phyloP scores from a whole-genome alignment of 2,888 invertebrate species.

The Mesoligia furuncula region DNA sequence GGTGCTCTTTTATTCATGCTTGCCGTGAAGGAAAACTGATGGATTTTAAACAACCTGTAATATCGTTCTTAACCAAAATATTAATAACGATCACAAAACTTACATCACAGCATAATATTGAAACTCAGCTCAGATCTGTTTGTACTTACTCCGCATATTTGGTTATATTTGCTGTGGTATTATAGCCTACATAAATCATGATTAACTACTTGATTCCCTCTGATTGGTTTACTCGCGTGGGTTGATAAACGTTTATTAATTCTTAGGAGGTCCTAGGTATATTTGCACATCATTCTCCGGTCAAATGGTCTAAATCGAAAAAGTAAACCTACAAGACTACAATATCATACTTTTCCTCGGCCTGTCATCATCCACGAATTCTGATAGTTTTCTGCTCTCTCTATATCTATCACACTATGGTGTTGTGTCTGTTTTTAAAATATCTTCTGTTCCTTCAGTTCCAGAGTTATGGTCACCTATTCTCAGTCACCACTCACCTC shows the following conservation, averaged over 20 bases:
- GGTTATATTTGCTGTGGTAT: conserved; percentile 20
- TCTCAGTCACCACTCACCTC: too few species aligned
- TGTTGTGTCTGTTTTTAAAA: too few species aligned
- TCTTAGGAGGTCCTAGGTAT: background rate
- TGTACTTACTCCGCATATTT: background rate
- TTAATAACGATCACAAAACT: background rate
- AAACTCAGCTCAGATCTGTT: background rate
- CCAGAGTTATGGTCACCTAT: background rate
- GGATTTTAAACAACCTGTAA: background rate
- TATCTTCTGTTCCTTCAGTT: background rate
- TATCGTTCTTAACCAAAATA: background rate
- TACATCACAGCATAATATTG: conserved; percentile 12
- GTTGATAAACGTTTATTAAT: conserved; percentile 34
- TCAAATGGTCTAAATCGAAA: background rate
- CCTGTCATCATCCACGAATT: background rate
- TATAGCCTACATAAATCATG: conserved; percentile 32
- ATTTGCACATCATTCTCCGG: conserved; percentile 15
- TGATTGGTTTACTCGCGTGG: conserved; percentile 19
- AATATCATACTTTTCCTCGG: background rate
- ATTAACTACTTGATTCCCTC: conserved; percentile 32
- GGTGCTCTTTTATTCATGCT: background rate
- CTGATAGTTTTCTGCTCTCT: background rate
- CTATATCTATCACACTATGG: too few species aligned
- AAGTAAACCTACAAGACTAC: background rate
- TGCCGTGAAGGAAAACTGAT: background rate